Conservation (phyloP, 2,888 invertebrate species). For the Coecobrya sp. region DNA sequence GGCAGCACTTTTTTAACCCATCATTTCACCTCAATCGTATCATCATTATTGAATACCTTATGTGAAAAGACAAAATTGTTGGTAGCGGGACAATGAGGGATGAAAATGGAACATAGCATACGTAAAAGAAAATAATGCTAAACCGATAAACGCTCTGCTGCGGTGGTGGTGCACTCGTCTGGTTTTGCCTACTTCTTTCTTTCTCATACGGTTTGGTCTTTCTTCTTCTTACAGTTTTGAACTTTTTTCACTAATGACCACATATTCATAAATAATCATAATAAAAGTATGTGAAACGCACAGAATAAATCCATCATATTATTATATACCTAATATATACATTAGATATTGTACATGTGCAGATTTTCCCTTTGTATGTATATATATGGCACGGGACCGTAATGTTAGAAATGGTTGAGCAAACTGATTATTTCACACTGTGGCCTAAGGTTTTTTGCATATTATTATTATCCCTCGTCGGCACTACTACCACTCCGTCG, state of each 20-base stretch:
- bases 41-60: neutral
- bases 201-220: neutral
- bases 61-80: neutral
- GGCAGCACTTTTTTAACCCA: neutral
- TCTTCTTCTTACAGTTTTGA: constrained; percentile 34
- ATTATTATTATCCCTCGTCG: constrained; percentile 35
- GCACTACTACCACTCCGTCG: neutral
- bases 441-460: constrained; percentile 76
- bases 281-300: constrained; percentile 28
- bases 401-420: constrained; percentile 77
- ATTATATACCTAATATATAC: neutral
- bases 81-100: neutral
- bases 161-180: neutral
- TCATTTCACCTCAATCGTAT: constrained; percentile 37
- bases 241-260: constrained; percentile 58
- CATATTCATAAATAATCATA: constrained; percentile 70
- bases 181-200: neutral
- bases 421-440: constrained; percentile 81
- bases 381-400: constrained; percentile 75
- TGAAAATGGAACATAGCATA: neutral
- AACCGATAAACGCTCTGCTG: neutral
- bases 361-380: neutral
- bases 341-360: constrained; percentile 29
- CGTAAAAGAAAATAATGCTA: neutral
- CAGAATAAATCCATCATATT: neutral